These are phyloP conservation scores for Toxostoma redivivum DNA, from an alignment of 2,113 vertebrate genomes.

Conservation along the genomic window DNA sequence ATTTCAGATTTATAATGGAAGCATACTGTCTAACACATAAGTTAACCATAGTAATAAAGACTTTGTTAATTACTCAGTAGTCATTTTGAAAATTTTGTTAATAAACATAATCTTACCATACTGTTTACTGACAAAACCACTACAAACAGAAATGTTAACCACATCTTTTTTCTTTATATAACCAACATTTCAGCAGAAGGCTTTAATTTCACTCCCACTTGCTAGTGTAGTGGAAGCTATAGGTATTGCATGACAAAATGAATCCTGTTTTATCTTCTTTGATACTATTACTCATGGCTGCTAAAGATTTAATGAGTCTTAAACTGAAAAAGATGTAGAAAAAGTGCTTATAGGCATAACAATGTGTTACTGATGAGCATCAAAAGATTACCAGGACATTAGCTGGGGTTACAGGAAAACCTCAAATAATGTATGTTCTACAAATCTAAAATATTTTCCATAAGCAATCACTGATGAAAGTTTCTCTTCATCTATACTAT, in stretches of 20 bases:
- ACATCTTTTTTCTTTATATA: neutral
- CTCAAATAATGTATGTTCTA: neutral
- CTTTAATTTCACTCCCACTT: slow-evolving; percentile 49
- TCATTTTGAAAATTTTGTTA: neutral
- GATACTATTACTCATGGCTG: slow-evolving; percentile 35
- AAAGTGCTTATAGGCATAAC: slow-evolving; percentile 48
- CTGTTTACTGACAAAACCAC: neutral
- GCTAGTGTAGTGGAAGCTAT: neutral
- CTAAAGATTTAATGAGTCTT: slow-evolving; percentile 55
- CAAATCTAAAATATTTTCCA: slow-evolving; percentile 44
- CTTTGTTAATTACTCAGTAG: neutral
- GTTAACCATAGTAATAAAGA: neutral
- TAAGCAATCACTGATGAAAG: neutral
- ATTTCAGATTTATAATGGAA: neutral
- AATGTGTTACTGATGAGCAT: slow-evolving; percentile 61
- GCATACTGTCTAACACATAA: neutral
- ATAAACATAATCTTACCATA: neutral
- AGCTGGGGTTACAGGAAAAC: slow-evolving; percentile 52
- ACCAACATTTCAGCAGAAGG: slow-evolving; percentile 24
- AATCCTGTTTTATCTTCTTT: slow-evolving; percentile 47
- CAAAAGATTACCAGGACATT: slow-evolving; percentile 54
- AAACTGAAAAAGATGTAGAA: slow-evolving; percentile 61
- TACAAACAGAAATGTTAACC: neutral
- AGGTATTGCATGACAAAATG: slow-evolving; percentile 45
- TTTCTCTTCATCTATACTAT: neutral